These are phyloP conservation scores for Atethmia centrago DNA, from an alignment of 2,888 invertebrate genomes.

Conservation along the genomic window DNA sequence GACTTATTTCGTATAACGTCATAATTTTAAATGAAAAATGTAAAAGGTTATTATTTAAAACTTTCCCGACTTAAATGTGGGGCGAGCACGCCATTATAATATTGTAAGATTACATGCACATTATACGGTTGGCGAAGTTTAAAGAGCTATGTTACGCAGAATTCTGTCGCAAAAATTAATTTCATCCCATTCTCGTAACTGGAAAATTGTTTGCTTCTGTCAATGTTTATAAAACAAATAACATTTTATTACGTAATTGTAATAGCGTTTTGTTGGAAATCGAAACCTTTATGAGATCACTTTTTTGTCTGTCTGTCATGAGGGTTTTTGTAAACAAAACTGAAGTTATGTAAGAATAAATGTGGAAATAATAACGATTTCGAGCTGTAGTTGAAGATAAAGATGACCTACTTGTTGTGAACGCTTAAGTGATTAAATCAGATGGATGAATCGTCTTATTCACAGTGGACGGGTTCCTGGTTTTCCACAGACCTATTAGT, in stretches of 20 bases:
- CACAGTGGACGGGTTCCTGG: constrained; percentile 25
- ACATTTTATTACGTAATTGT: constrained; percentile 13
- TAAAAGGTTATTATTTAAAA: constrained; percentile 64
- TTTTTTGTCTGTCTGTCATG: background rate
- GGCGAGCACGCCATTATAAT: constrained; percentile 57
- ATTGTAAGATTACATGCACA: constrained; percentile 51
- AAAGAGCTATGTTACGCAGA: constrained; percentile 23
- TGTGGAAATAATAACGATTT: background rate
- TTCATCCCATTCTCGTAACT: constrained; percentile 15
- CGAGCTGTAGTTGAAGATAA: background rate
- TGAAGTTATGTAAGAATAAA: background rate
- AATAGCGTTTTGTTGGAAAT: background rate
- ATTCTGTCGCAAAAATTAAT: constrained; percentile 28
- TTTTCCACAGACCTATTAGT: constrained; percentile 3
- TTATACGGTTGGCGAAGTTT: constrained; percentile 39
- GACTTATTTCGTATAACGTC: constrained; percentile 45
- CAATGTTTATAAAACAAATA: constrained; percentile 21
- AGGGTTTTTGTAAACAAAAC: background rate
- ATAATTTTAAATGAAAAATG: constrained; percentile 66
- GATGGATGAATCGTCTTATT: constrained; percentile 34
- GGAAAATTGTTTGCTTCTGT: constrained; percentile 30
- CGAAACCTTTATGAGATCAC: background rate
- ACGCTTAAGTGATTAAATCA: constrained; percentile 27
- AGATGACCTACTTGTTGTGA: constrained; percentile 19
- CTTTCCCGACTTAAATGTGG: constrained; percentile 52